These are phyloP conservation scores for Laupala kohalensis DNA, from an alignment of 1,140 invertebrate genomes.

Conservation along the genomic window DNA sequence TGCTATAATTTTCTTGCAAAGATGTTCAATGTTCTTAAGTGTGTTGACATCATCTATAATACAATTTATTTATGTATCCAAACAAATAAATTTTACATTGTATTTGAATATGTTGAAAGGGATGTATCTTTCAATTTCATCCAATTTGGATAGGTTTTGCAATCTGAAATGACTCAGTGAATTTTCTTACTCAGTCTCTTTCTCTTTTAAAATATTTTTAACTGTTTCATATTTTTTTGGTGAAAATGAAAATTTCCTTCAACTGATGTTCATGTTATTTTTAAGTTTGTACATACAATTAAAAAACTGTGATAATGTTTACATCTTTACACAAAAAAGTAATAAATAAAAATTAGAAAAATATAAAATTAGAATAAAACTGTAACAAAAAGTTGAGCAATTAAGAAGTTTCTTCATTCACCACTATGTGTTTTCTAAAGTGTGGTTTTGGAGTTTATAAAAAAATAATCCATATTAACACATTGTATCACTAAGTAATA, in stretches of 20 bases:
- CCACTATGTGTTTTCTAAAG: not conserved
- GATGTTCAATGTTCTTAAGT: not conserved
- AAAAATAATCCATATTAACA: not conserved
- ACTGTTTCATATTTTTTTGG: no score
- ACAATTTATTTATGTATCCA: not conserved
- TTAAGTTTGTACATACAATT: not conserved
- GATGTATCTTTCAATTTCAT: not conserved
- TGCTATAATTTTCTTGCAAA: not conserved
- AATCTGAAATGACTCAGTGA: no score
- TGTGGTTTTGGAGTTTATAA: not conserved
- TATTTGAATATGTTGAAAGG: not conserved
- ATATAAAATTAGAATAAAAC: not conserved
- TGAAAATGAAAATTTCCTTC: not conserved
- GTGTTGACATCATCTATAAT: not conserved
- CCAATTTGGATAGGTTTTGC: no score
- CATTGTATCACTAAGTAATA: not conserved
- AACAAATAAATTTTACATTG: not conserved
- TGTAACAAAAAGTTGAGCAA: not conserved
- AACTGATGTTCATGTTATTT: not conserved
- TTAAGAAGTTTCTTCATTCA: not conserved
- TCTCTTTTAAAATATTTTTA: no score
- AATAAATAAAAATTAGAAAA: not conserved
- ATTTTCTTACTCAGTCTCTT: no score
- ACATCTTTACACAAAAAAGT: not conserved
- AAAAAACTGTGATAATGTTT: not conserved